phyloP scores from a whole-genome alignment of 2,113 vertebrate genomes.

The Silurus meridionalis region DNA sequence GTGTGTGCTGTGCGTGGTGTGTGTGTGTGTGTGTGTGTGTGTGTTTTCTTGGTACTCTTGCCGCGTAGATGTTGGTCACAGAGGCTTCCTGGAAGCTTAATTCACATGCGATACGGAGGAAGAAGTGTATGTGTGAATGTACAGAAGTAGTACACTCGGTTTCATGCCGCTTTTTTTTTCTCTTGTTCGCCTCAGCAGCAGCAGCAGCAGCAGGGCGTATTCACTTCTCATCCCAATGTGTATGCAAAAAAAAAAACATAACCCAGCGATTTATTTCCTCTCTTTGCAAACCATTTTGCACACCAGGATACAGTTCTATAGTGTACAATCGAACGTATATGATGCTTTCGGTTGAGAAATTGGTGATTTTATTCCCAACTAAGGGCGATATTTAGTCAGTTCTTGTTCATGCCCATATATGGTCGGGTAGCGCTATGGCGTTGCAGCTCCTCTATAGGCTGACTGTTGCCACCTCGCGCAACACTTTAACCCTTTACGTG shows the following conservation, averaged over 20 bases:
- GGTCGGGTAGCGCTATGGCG: conserved; percentile 73
- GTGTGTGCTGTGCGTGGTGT: conserved; percentile 6
- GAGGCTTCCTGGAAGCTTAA: conserved; percentile 18
- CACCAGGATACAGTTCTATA: no score
- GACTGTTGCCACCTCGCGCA: conserved; percentile 69
- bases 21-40: not conserved
- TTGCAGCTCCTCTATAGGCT: conserved; percentile 70
- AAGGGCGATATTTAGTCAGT: conserved; percentile 55
- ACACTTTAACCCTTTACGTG: conserved; percentile 72
- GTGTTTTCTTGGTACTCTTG: conserved; percentile 15
- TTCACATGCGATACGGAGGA: not conserved
- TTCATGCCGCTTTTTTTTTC: conserved; percentile 22
- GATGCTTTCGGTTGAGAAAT: not conserved
- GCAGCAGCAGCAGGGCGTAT: conserved; percentile 72
- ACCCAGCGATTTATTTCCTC: conserved; percentile 30
- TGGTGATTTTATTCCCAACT: conserved; percentile 27
- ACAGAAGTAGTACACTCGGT: not conserved
- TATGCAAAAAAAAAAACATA: conserved; percentile 59
- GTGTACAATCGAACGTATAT: not conserved
- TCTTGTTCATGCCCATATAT: conserved; percentile 76
- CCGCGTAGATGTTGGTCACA: conserved; percentile 4
- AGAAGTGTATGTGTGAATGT: not conserved
- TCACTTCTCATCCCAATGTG: conserved; percentile 65
- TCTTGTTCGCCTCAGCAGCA: conserved; percentile 66
- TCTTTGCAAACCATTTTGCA: not conserved